phyloP scores from a whole-genome alignment of 2,888 invertebrate species.

The Ariolimax columbianus region DNA sequence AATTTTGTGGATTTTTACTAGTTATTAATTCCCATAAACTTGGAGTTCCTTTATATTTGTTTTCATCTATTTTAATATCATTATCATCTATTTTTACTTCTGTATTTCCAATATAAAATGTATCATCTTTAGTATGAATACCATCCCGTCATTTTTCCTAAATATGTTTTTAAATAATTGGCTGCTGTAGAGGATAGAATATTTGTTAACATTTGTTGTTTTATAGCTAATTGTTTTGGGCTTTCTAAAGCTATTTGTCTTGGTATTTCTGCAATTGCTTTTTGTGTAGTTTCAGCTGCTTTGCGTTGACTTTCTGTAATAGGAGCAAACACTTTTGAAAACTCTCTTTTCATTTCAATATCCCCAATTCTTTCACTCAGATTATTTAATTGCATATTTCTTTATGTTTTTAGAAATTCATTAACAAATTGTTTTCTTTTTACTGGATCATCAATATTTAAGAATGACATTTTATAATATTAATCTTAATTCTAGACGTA shows the following conservation, averaged over 20 bases:
- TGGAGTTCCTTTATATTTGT: neutral
- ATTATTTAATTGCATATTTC: conserved; percentile 24
- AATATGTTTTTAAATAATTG: conserved; percentile 12
- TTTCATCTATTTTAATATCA: conserved; percentile 6
- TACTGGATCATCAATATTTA: neutral
- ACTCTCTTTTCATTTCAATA: conserved; percentile 25
- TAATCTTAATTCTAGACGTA: neutral
- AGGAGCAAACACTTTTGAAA: conserved; percentile 14
- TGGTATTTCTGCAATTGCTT: neutral
- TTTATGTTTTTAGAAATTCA: conserved; percentile 3
- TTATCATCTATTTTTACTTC: conserved; percentile 17
- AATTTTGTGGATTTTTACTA: conserved; percentile 20
- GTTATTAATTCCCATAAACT: conserved; percentile 15
- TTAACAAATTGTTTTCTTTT: conserved; percentile 11
- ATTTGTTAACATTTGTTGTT: neutral
- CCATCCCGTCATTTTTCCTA: neutral
- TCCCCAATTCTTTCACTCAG: conserved; percentile 10
- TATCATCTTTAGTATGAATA: neutral
- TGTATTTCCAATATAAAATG: conserved; percentile 20
- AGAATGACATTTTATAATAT: neutral
- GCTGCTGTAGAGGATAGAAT: neutral
- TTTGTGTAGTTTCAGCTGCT: neutral
- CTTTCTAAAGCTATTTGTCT: neutral
- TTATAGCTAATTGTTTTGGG: neutral
- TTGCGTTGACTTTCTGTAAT: conserved; percentile 11